These are phyloP conservation scores for Monodelphis domestica DNA, from an alignment of 2,797 vertebrate genomes.

Conservation along the genomic window DNA sequence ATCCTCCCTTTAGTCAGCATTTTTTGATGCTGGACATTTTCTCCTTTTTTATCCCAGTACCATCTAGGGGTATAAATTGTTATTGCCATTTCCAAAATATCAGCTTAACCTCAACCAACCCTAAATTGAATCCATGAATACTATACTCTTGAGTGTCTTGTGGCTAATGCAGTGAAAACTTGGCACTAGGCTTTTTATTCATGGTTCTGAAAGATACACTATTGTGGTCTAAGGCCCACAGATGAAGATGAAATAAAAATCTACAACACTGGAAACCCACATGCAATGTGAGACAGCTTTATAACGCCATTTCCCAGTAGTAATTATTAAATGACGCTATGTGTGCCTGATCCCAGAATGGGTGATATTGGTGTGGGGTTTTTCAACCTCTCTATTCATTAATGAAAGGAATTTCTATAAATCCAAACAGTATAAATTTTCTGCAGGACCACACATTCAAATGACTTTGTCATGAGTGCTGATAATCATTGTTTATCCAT, in stretches of 20 bases:
- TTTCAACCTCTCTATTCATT: not conserved
- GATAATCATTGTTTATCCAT: constrained; percentile 35
- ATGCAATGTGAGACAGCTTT: not conserved
- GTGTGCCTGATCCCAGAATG: not conserved
- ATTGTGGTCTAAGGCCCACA: not conserved
- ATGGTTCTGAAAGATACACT: not conserved
- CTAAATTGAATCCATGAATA: constrained; percentile 3
- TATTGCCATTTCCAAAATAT: constrained; percentile 12
- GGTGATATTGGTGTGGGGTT: not conserved
- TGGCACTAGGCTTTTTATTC: not conserved
- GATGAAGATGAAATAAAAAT: not conserved
- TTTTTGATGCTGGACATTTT: not conserved
- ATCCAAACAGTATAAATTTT: not conserved
- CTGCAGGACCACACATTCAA: not conserved
- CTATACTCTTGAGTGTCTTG: not conserved
- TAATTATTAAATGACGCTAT: not conserved
- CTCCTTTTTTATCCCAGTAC: constrained; percentile 47
- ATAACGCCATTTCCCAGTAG: not conserved
- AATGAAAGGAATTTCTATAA: not conserved
- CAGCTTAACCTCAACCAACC: not conserved
- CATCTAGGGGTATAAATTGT: not conserved
- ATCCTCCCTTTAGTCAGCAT: not conserved
- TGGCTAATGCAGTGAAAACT: constrained; percentile 21
- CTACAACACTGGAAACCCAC: not conserved
- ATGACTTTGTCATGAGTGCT: constrained; percentile 1